Evolutionary conservation across 1,140 invertebrate genomes (phyloP).

Genomic region (Physella acuta): DNA sequence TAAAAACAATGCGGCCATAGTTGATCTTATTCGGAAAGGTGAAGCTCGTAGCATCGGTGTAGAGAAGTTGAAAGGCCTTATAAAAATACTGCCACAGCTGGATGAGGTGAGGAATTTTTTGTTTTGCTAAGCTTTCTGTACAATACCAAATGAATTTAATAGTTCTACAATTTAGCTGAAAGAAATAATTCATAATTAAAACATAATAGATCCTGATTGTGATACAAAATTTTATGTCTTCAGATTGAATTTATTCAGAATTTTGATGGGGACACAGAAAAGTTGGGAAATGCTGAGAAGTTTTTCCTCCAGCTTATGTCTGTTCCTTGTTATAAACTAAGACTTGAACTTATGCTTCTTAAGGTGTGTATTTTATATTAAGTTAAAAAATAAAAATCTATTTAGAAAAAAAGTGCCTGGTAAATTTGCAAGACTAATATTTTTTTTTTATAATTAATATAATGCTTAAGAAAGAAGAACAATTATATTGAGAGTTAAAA

Average conservation of each 20-base stretch:
- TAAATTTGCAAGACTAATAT: too few species aligned
- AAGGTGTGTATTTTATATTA: too few species aligned
- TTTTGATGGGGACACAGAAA: conserved; percentile 46
- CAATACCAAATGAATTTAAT: too few species aligned
- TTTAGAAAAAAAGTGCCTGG: too few species aligned
- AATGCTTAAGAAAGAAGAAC: too few species aligned
- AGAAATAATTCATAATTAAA: background rate
- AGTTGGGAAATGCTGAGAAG: conserved; percentile 52
- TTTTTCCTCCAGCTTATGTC: conserved; percentile 53
- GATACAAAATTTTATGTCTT: background rate
- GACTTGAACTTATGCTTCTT: conserved; percentile 87
- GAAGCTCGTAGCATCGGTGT: conserved; percentile 87
- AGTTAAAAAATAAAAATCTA: too few species aligned
- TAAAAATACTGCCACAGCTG: conserved; percentile 89
- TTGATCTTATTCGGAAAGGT: conserved; percentile 82
- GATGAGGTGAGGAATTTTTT: conserved; percentile 75
- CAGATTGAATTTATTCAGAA: conserved; percentile 49
- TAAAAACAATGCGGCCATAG: conserved; percentile 84
- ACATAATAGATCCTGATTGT: background rate
- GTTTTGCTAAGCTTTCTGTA: too few species aligned
- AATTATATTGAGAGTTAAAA: too few species aligned
- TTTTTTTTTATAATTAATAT: too few species aligned
- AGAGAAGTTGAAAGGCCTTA: conserved; percentile 86
- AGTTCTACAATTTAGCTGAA: too few species aligned
- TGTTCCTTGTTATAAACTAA: conserved; percentile 70